Conservation (phyloP, 1,140 invertebrate genomes). For the Ceratosolen solmsi region DNA sequence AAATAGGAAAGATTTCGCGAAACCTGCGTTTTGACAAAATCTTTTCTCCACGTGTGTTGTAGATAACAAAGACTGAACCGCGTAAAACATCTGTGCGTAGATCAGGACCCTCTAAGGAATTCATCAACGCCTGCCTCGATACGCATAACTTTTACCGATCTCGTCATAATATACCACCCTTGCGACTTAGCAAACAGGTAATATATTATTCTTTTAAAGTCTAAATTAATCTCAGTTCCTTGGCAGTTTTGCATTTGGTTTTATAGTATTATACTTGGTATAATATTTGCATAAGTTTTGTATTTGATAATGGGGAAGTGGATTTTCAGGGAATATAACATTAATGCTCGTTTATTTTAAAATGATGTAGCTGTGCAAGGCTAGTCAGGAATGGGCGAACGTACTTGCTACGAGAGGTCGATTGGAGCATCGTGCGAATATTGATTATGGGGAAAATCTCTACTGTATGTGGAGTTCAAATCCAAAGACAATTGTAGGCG, state of each 20-base stretch:
- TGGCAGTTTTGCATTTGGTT: too few relatives aligned
- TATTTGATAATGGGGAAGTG: too few relatives aligned
- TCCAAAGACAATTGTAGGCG: conserved; percentile 79
- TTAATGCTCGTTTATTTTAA: too few relatives aligned
- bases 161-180: conserved; percentile 80
- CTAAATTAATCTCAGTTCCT: too few relatives aligned
- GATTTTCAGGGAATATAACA: too few relatives aligned
- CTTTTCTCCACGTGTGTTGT: conserved; percentile 64
- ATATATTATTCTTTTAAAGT: conserved; percentile 26
- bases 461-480: conserved; percentile 84
- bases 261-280: too few relatives aligned
- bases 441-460: conserved; percentile 87
- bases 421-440: conserved; percentile 84
- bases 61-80: conserved; percentile 73
- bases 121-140: conserved; percentile 77
- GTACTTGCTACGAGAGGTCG: conserved; percentile 79
- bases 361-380: conserved; percentile 78
- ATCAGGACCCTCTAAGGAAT: conserved; percentile 70
- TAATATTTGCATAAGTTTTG: too few relatives aligned
- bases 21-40: too few relatives aligned
- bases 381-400: conserved; percentile 89
- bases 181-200: conserved; percentile 83
- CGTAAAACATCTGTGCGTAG: conserved; percentile 72
- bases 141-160: conserved; percentile 85
- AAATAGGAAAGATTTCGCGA: too few relatives aligned